Percentiles rank a stretch among this genome's conserved stretches.
phyloP scores from a whole-genome alignment of 2,888 invertebrate species.

The Pteria penguin region DNA sequence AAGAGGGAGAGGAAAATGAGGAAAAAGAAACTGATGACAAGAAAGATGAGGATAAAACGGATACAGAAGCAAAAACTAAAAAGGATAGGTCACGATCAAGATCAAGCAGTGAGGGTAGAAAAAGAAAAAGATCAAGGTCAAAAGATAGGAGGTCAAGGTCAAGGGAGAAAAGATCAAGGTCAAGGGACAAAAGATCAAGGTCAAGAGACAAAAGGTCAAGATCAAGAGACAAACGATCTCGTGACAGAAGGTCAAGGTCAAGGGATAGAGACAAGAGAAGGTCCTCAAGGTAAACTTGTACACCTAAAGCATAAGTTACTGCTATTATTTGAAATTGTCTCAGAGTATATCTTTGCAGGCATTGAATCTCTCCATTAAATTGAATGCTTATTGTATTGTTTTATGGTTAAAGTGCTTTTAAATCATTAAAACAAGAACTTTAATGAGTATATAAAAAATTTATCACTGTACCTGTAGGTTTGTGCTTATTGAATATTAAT shows the following conservation, averaged over 20 bases:
- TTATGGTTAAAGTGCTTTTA: no score
- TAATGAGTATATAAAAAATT: no score
- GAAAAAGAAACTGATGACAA: constrained; percentile 12
- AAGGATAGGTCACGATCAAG: constrained; percentile 16
- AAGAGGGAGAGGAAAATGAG: neutral
- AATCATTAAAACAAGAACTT: no score
- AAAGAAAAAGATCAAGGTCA: constrained; percentile 16
- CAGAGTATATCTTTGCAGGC: no score
- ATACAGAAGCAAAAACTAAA: neutral
- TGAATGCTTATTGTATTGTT: no score
- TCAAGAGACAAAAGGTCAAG: constrained; percentile 12
- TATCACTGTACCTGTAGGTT: no score
- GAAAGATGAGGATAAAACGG: neutral
- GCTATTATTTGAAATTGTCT: no score
- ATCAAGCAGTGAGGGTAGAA: constrained; percentile 24
- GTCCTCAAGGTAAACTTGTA: constrained; percentile 39
- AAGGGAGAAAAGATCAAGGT: neutral
- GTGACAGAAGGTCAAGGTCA: constrained; percentile 38
- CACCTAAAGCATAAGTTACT: no score
- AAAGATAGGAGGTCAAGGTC: neutral
- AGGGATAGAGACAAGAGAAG: constrained; percentile 48
- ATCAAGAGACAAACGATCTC: constrained; percentile 17
- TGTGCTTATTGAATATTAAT: no score
- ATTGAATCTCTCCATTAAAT: no score
- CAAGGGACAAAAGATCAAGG: neutral